Conservation (phyloP, 2,113 vertebrate species). For the Ailurus styani region DNA sequence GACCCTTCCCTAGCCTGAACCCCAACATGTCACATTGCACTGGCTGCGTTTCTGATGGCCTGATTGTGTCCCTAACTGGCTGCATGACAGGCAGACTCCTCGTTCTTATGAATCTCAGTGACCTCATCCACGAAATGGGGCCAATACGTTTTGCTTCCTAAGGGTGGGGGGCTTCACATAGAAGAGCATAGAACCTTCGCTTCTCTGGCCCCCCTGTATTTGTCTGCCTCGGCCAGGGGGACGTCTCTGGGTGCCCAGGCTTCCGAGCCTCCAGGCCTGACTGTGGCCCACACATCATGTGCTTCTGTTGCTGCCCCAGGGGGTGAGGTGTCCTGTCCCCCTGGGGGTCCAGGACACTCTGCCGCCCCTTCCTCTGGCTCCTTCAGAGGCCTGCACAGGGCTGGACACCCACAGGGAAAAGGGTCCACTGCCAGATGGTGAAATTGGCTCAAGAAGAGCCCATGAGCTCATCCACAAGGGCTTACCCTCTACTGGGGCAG, state of each 20-base stretch:
- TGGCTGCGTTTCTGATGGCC: background rate
- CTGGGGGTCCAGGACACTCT: too few species aligned
- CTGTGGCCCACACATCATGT: background rate
- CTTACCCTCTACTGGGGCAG: background rate
- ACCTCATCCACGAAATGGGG: background rate
- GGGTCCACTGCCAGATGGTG: background rate
- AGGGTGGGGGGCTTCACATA: background rate
- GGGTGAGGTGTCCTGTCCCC: background rate
- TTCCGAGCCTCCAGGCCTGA: background rate
- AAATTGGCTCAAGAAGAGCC: background rate
- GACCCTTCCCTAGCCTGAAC: background rate
- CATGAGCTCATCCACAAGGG: background rate
- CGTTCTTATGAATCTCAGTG: background rate
- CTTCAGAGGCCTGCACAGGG: background rate
- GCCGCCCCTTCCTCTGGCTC: background rate
- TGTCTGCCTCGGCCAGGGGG: background rate
- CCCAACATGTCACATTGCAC: background rate
- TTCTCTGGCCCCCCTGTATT: background rate
- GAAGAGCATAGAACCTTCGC: too few species aligned
- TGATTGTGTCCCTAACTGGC: background rate
- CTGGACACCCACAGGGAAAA: background rate
- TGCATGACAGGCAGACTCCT: background rate
- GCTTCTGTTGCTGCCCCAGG: background rate
- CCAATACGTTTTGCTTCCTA: background rate
- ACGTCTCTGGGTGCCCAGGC: rapidly evolving